Evolutionary conservation across 2,113 vertebrate genomes (phyloP).

Genomic region (Apteryx mantelli): DNA sequence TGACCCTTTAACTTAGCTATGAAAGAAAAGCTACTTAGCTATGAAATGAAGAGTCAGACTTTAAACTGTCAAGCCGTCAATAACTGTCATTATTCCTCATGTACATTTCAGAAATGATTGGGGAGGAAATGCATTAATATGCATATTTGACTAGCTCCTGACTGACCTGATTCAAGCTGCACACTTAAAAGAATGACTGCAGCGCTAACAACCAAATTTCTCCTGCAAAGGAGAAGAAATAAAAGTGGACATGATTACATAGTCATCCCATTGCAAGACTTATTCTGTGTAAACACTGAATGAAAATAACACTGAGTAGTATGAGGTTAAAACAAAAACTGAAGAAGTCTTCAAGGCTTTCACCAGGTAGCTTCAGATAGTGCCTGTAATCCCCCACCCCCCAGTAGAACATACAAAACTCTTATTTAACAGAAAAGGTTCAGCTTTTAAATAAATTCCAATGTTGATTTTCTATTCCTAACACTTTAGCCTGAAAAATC

Average conservation of each 20-base stretch:
- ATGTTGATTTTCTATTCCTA: neutral
- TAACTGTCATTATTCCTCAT: neutral
- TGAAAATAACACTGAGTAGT: conserved; percentile 33
- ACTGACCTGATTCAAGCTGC: neutral
- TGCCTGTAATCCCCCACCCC: neutral
- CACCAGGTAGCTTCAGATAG: neutral
- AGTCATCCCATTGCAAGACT: neutral
- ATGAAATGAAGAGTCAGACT: neutral
- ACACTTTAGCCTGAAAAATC: neutral
- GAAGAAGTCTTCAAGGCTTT: neutral
- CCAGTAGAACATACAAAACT: neutral
- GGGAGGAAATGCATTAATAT: neutral
- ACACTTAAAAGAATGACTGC: neutral
- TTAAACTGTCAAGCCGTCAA: neutral
- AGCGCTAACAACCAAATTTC: neutral
- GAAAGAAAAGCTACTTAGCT: too few species aligned
- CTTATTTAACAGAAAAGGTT: neutral
- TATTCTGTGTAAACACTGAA: conserved; percentile 12
- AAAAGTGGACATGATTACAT: neutral
- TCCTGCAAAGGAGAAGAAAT: neutral
- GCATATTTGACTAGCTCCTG: neutral
- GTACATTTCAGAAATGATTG: neutral
- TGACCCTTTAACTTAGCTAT: neutral
- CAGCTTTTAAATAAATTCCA: neutral
- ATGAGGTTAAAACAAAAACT: neutral